Evolutionary conservation across 35 echinoderm and acorn worm species (phyloP).

Genomic region (Nesometra sesokonis): DNA sequence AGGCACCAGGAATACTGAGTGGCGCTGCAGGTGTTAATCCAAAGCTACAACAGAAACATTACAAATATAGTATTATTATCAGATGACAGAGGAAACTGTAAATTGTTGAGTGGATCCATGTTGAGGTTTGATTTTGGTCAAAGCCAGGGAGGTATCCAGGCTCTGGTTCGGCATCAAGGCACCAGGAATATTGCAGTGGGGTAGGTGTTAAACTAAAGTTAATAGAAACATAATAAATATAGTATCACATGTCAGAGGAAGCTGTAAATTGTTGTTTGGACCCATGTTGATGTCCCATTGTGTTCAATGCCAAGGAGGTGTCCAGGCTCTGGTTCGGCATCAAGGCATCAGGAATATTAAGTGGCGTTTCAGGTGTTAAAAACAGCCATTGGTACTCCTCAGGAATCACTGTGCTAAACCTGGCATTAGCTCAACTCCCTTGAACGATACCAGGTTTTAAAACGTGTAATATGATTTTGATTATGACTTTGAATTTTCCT

Average conservation of each 20-base stretch:
- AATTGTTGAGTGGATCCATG: conserved; percentile 83
- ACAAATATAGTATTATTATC: neutral
- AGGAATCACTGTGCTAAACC: too few relatives aligned
- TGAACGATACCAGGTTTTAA: too few relatives aligned
- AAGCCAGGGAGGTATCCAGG: conserved; percentile 35
- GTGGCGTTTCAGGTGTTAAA: conserved; percentile 22
- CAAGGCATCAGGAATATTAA: conserved; percentile 49
- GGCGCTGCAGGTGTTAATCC: conserved; percentile 34
- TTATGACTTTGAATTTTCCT: too few relatives aligned
- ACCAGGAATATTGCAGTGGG: conserved; percentile 15
- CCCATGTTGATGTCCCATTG: conserved; percentile 59
- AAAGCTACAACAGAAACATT: conserved; percentile 37
- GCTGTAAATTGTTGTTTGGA: conserved; percentile 61
- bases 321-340: conserved; percentile 71
- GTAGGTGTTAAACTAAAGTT: conserved; percentile 66
- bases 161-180: conserved; percentile 71
- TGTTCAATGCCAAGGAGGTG: conserved; percentile 35
- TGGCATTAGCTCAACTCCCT: too few relatives aligned
- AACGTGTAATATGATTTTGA: too few relatives aligned
- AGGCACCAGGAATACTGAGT: conserved; percentile 41
- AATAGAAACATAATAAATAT: neutral
- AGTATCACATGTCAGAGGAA: neutral
- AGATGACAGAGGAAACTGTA: conserved; percentile 15
- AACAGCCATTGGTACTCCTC: too few relatives aligned
- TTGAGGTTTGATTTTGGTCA: conserved; percentile 31